Evolutionary conservation across 2,113 vertebrate species (phyloP).

Genomic region (Lasiurus cinereus): DNA sequence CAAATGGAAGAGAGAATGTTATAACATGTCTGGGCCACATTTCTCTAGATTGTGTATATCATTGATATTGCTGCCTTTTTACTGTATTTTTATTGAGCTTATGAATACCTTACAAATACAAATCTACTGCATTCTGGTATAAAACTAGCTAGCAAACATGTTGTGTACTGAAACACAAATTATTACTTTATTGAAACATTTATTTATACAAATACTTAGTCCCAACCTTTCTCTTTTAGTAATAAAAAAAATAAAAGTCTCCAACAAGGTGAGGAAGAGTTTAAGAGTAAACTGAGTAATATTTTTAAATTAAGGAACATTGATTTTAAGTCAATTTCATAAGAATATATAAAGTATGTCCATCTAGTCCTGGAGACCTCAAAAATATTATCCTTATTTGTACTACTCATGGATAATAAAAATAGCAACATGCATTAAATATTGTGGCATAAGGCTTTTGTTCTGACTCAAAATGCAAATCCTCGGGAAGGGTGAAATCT

Average conservation of each 20-base stretch:
- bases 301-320: slow-evolving; percentile 1
- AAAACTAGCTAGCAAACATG: not conserved
- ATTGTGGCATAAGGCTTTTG: not conserved
- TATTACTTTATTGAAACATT: slow-evolving; percentile 17
- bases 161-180: not conserved
- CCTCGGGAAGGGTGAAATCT: not conserved
- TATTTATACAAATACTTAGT: not conserved
- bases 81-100: slow-evolving; percentile 46
- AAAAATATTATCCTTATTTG: slow-evolving; percentile 3
- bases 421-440: not conserved
- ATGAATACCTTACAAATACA: slow-evolving; percentile 23
- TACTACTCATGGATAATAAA: not conserved
- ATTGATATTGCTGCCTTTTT: not conserved
- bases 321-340: slow-evolving; percentile 25
- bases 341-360: not conserved
- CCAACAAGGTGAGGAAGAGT: not conserved
- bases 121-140: not conserved
- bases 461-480: slow-evolving; percentile 23
- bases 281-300: slow-evolving; percentile 38
- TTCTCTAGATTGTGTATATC: not conserved
- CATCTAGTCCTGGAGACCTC: not conserved
- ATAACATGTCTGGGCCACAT: slow-evolving; percentile 3
- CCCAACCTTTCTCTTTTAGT: not conserved
- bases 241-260: not conserved
- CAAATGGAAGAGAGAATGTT: not conserved